phyloP scores from a whole-genome alignment of 2,888 invertebrate species.

The Apodemia mormo region DNA sequence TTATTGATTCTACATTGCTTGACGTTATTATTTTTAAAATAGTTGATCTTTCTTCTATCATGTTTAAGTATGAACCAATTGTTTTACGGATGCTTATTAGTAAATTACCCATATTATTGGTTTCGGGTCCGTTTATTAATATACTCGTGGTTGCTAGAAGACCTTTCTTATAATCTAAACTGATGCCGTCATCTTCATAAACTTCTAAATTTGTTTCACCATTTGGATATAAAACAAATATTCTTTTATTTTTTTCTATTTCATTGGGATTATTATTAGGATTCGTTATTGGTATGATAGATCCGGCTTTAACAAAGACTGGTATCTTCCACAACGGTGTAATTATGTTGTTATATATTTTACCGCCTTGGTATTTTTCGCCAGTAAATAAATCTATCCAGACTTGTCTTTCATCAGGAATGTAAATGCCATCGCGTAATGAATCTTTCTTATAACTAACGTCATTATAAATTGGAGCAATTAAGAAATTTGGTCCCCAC shows the following conservation, averaged over 20 bases:
- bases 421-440: conserved; percentile 58
- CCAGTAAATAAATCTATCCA: conserved; percentile 73
- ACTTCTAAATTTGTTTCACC: conserved; percentile 51
- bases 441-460: conserved; percentile 40
- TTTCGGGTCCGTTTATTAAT: conserved; percentile 46
- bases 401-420: conserved; percentile 58
- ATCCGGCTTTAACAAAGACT: conserved; percentile 66
- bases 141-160: conserved; percentile 56
- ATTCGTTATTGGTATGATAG: conserved; percentile 67
- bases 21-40: conserved; percentile 60
- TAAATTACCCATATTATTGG: conserved; percentile 51
- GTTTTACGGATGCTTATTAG: conserved; percentile 57
- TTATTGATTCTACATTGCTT: conserved; percentile 48
- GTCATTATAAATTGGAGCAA: conserved; percentile 65
- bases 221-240: conserved; percentile 62
- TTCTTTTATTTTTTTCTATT: conserved; percentile 57
- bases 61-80: conserved; percentile 54
- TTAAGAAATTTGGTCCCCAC: conserved; percentile 72
- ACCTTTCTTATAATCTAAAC: conserved; percentile 54
- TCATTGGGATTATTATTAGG: conserved; percentile 65
- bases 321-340: conserved; percentile 71
- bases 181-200: conserved; percentile 71
- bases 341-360: conserved; percentile 58
- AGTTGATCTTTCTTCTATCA: conserved; percentile 57
- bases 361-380: conserved; percentile 66